Base-by-base conservation (phyloP, 2,113 vertebrate genomes). In the Sebastes fasciatus region DNA sequence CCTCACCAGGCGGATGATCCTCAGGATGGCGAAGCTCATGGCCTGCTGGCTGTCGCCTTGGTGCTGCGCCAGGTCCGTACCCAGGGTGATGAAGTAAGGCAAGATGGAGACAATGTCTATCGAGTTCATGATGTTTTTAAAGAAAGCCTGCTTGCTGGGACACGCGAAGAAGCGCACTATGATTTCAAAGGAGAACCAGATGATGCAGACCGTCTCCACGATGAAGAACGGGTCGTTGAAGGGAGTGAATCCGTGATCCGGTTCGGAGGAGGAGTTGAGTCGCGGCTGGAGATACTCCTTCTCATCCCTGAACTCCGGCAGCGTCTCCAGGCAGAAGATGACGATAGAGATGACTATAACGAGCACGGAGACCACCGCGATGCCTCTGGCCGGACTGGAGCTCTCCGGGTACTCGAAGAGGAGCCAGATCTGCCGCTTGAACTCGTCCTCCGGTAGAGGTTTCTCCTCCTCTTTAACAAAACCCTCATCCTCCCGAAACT, bases 161-260 rank as follows among this genome's bases (percentile, higher is more conserved):
- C 98, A 96, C 1, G 98, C 97, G 68, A 98, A 99, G 94, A 98
- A 99, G 86, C 98, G 97, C 34, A 99, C 98, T 74, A 96, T 95
- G 75, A 99, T 97, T 95, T 99, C 98, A 68, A 99, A 99, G 70
- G 98, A 99, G 94, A 99, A 99, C 98, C 98, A 99, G 60, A 99
- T 97, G 14, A 99, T 99, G 93, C 98, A 99, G 21, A 99, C 97
- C 0, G 98, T 99, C 94, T 99, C 98, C 94, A 99, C 97, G 12
- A 99, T 97, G 96, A 99, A 99, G 77, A 99, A 99, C 0, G 98
- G 98, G 94, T 99, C 98, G 55, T 97, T 98, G 95, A 99, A 99
- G 2, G 98, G 96, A 0, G 98, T 99, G 84, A 97, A 96, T 58
- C 96, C 97, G 49, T 95, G 95, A 79, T 95, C 95, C 0, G 92